These are phyloP conservation scores for Acanthornis magna DNA, from an alignment of 2,797 vertebrate genomes.

Conservation along the genomic window DNA sequence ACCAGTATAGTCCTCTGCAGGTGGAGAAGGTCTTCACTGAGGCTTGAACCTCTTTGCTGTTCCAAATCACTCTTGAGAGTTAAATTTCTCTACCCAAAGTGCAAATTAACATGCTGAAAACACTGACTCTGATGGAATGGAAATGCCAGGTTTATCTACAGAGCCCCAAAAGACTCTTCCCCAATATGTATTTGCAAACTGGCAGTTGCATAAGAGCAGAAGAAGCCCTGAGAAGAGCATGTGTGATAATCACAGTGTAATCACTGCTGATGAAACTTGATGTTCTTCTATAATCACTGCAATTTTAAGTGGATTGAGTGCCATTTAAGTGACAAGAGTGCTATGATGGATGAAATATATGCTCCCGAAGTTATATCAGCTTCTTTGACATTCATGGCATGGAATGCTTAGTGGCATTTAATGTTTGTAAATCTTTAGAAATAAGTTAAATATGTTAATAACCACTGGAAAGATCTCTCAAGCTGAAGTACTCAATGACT, in stretches of 20 bases:
- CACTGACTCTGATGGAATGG: not conserved
- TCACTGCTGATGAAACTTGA: constrained; percentile 60
- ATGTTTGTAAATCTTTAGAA: constrained; percentile 69
- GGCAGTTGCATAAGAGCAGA: not conserved
- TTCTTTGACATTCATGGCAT: constrained; percentile 58
- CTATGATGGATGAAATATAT: constrained; percentile 56
- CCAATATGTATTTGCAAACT: constrained; percentile 15
- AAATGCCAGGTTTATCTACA: not conserved
- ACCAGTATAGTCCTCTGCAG: not conserved
- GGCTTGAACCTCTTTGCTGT: not conserved
- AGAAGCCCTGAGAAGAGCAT: not conserved
- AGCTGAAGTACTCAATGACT: constrained; percentile 25
- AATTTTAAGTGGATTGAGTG: constrained; percentile 68
- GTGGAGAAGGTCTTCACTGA: not conserved
- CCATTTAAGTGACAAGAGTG: constrained; percentile 65
- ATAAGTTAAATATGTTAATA: constrained; percentile 71
- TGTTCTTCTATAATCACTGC: constrained; percentile 62
- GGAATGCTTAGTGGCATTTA: constrained; percentile 50
- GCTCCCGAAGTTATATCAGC: constrained; percentile 57
- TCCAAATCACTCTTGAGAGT: not conserved
- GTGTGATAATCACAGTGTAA: constrained; percentile 47
- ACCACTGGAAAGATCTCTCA: constrained; percentile 29
- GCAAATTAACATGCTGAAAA: not conserved
- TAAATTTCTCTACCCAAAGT: not conserved
- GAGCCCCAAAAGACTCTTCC: not conserved